Percentiles rank a stretch among this genome's conserved stretches.
Conservation (phyloP, 2,113 vertebrate genomes). For the Python bivittatus region DNA sequence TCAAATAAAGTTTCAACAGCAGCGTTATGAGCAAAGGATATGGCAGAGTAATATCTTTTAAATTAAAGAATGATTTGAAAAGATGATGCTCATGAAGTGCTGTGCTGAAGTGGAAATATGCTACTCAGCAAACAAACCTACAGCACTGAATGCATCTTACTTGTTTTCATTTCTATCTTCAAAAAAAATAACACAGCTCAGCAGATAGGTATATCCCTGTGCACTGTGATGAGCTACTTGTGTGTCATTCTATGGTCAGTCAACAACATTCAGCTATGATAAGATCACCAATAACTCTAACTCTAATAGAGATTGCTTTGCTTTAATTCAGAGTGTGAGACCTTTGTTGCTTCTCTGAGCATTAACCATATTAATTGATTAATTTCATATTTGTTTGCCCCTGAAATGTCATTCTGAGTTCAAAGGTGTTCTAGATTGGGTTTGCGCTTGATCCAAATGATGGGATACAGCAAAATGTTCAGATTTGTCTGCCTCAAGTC, state of each 20-base stretch:
- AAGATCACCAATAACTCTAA: background rate
- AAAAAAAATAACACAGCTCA: background rate
- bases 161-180: background rate
- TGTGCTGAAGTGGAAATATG: background rate
- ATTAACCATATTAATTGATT: background rate
- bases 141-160: background rate
- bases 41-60: constrained; percentile 7
- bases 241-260: background rate
- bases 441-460: background rate
- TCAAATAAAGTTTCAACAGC: constrained; percentile 12
- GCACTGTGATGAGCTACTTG: background rate
- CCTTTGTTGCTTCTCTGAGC: background rate
- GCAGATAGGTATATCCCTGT: background rate
- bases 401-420: background rate
- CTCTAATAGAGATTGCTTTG: background rate
- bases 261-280: background rate
- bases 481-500: no score
- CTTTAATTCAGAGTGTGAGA: background rate
- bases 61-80: constrained; percentile 14
- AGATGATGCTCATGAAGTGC: background rate
- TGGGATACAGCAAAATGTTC: background rate
- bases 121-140: background rate
- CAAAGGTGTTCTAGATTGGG: background rate
- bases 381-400: background rate
- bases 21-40: constrained; percentile 3